Evolutionary conservation across 2,113 vertebrate genomes (phyloP).

Genomic region (Pyrgilauda ruficollis): DNA sequence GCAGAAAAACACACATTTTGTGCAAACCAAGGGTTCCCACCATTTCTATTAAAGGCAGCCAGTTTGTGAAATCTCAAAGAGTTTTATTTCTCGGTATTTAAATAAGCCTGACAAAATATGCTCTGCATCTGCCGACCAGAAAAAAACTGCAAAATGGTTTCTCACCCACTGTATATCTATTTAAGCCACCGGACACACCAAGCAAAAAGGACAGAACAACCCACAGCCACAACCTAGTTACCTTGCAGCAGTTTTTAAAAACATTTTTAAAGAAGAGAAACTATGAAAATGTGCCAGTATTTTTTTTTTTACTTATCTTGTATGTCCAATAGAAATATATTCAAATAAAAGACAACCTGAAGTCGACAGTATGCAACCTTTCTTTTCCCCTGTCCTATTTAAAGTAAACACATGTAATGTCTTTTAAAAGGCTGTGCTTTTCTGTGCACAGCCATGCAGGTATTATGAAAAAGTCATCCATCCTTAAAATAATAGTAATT

Average conservation of each 20-base stretch:
- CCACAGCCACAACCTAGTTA: neutral
- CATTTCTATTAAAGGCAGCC: neutral
- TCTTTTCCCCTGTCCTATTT: conserved; percentile 6
- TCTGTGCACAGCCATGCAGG: neutral
- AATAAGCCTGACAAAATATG: conserved; percentile 26
- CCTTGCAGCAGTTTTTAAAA: neutral
- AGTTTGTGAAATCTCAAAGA: neutral
- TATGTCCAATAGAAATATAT: conserved; percentile 31
- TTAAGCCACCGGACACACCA: neutral
- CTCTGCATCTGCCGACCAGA: neutral
- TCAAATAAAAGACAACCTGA: conserved; percentile 37
- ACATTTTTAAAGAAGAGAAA: conserved; percentile 48
- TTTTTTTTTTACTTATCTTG: conserved; percentile 18
- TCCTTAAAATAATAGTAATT: conserved; percentile 28
- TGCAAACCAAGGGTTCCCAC: neutral
- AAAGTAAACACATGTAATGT: conserved; percentile 28
- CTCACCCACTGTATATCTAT: neutral
- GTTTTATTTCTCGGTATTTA: conserved; percentile 6
- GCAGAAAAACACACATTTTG: neutral
- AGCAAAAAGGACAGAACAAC: neutral
- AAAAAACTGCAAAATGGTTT: conserved; percentile 13
- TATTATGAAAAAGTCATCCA: conserved; percentile 12
- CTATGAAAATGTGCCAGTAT: conserved; percentile 3
- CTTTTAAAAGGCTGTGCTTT: conserved; percentile 1
- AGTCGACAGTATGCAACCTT: neutral